Base-by-base conservation (phyloP, 2,113 vertebrate genomes). In the Butorides virescens region DNA sequence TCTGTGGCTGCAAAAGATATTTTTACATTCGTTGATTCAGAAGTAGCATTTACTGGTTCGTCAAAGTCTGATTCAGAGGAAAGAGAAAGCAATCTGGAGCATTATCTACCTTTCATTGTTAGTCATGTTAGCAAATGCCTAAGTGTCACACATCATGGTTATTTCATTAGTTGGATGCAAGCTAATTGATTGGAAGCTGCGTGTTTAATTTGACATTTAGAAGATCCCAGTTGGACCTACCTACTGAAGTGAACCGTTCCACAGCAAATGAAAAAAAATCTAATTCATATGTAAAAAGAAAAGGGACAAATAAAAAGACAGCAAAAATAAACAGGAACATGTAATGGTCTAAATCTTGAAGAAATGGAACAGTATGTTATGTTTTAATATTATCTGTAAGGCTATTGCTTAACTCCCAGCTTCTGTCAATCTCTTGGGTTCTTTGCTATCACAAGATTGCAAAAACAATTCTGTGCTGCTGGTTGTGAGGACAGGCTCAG, bases 241-340 rank as follows among this genome's bases (percentile, higher is more conserved):
- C 99, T 99, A 99, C 97, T 95, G 98, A 98, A 98, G 98, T 98
- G 97, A 99, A 99, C 98, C 93, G 80, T 98, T 99, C 98, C 98
- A 98, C 98, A 94, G 99, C 98, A 97, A 99, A 99, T 95, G 98
- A 98, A 98, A 99, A 99, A 96, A 99, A 98, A 98, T 99, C 99
- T 99, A 98, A 99, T 98, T 98, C 59, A 98, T 96, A 95, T 95
- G 98, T 90, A 97, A 98, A 96, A 98, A 98, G 94, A 98, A 98
- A 98, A 98, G 97, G 97, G 95, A 98, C 97, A 98, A 98, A 97
- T 98, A 97, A 97, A 98, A 98, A 98, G 94, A 98, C 19, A 96
- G 92, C 89, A 97, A 97, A 96, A 92, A 52, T 68, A 82, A 96
- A 71, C 91, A 97, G 88, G 59, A 95, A 42, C 26, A 67, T 80